These are phyloP conservation scores for Tyrannus savana DNA, from an alignment of 2,113 vertebrate species.

Conservation along the genomic window DNA sequence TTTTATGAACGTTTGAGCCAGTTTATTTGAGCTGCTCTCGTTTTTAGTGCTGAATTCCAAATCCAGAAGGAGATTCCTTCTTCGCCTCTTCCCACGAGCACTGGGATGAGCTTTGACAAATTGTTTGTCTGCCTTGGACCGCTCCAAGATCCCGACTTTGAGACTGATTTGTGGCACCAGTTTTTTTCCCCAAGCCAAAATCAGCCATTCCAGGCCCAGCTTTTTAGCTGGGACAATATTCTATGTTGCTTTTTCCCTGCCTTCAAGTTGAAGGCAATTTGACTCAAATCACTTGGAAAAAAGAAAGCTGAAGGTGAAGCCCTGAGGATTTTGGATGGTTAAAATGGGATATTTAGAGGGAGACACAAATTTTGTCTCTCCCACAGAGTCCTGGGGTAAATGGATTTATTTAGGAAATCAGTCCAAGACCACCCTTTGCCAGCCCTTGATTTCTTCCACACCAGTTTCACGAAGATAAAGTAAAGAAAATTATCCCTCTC, in stretches of 20 bases:
- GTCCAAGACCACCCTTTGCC: background rate
- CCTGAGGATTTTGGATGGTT: background rate
- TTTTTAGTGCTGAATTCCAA: background rate
- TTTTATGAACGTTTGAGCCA: background rate
- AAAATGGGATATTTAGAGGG: background rate
- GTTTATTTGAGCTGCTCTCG: background rate
- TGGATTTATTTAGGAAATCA: background rate
- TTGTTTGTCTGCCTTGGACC: background rate
- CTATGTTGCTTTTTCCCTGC: background rate
- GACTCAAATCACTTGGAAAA: background rate
- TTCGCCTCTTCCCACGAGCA: background rate
- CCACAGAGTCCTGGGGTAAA: background rate
- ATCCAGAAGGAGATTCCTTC: background rate
- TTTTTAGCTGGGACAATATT: background rate
- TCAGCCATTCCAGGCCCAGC: background rate
- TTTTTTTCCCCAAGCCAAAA: background rate
- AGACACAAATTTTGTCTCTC: background rate
- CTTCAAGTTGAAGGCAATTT: background rate
- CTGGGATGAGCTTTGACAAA: background rate
- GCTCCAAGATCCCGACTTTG: background rate
- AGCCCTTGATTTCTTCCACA: background rate
- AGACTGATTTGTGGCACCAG: background rate
- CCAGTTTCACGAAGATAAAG: background rate
- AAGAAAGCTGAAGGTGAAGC: background rate
- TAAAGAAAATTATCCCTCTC: background rate